phyloP scores from a whole-genome alignment of 2,888 invertebrate genomes.

The Eupithecia insigniata region DNA sequence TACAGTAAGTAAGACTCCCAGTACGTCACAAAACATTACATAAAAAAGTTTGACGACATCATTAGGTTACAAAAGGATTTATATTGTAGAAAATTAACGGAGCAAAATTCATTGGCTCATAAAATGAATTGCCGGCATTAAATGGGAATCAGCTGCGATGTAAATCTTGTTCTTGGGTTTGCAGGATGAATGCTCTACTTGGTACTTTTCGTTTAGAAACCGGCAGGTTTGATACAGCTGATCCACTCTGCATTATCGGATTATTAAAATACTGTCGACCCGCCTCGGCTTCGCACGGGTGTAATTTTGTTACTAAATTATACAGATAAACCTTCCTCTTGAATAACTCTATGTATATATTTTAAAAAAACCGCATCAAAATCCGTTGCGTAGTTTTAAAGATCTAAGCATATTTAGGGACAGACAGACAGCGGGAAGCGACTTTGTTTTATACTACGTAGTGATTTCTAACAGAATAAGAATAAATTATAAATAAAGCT shows the following conservation, averaged over 20 bases:
- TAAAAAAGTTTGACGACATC: conserved; percentile 30
- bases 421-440: too few species aligned
- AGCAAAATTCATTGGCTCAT: conserved; percentile 38
- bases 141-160: conserved; percentile 43
- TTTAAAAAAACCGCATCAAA: too few species aligned
- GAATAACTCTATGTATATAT: too few species aligned
- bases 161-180: conserved; percentile 42
- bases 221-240: conserved; percentile 10
- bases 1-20: neutral
- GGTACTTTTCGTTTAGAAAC: conserved; percentile 22
- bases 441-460: too few species aligned
- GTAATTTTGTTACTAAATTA: too few species aligned
- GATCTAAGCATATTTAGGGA: too few species aligned
- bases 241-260: neutral
- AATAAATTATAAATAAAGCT: neutral
- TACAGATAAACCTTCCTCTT: too few species aligned
- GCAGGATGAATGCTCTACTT: conserved; percentile 27
- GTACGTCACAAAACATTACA: conserved; percentile 17
- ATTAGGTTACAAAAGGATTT: conserved; percentile 35
- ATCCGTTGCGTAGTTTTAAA: too few species aligned
- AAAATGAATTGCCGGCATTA: conserved; percentile 43
- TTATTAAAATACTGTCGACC: too few species aligned
- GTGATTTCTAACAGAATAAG: neutral
- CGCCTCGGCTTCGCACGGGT: too few species aligned
- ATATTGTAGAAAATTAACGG: conserved; percentile 37